phyloP scores from a whole-genome alignment of 1,140 invertebrate species.

The Coenobita brevimanus region DNA sequence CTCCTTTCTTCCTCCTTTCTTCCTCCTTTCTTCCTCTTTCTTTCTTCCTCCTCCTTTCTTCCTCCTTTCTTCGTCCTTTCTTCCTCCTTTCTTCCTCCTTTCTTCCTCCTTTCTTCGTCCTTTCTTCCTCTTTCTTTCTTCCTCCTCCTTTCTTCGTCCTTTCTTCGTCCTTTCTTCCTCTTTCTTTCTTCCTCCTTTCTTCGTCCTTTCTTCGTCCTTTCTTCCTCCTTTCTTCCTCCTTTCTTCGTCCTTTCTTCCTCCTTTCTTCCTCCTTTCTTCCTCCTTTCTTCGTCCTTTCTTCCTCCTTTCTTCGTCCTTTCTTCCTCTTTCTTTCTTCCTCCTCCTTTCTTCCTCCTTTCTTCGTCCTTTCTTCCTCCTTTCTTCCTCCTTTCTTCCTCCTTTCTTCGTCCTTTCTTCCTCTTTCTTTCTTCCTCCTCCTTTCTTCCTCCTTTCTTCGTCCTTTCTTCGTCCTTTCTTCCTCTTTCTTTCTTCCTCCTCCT shows the following conservation, averaged over 20 bases:
- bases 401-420: slow-evolving; percentile 19
- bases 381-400: not conserved
- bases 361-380: not conserved
- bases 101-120: not conserved
- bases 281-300: not conserved
- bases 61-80: not conserved
- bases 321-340: not conserved
- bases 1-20: not conserved
- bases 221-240: not conserved
- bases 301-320: not conserved
- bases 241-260: not conserved
- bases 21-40: not conserved
- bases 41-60: not conserved
- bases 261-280: not conserved
- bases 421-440: slow-evolving; percentile 18
- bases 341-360: too few relatives aligned
- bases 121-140: not conserved
- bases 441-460: slow-evolving; percentile 18
- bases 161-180: not conserved
- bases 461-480: not conserved
- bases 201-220: not conserved
- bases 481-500: too few relatives aligned
- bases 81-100: not conserved
- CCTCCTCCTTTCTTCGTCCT: not conserved
- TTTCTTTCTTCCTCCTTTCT: not conserved